These are phyloP conservation scores for Drosophila sechellia DNA, from an alignment of 1,140 invertebrate species.

Conservation along the genomic window DNA sequence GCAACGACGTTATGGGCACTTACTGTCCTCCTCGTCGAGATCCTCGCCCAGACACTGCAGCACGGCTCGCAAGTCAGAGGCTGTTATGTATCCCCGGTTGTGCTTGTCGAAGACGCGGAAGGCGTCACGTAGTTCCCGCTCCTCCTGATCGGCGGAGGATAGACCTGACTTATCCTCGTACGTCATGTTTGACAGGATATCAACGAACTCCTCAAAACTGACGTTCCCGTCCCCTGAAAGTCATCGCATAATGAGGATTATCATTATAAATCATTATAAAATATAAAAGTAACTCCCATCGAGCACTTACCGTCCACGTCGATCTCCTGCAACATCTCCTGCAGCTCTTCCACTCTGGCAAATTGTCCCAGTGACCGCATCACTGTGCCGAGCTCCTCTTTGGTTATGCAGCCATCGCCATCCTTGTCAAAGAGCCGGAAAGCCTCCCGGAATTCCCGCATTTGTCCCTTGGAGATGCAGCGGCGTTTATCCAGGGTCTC, in stretches of 20 bases:
- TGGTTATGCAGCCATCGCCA: slow-evolving; percentile 94
- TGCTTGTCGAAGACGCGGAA: slow-evolving; percentile 95
- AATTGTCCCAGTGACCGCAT: slow-evolving; percentile 94
- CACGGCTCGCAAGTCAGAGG: slow-evolving; percentile 92
- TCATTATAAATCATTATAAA: too few relatives aligned
- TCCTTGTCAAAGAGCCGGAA: slow-evolving; percentile 96
- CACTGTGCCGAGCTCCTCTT: slow-evolving; percentile 92
- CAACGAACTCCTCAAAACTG: slow-evolving; percentile 96
- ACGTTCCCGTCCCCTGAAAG: slow-evolving; percentile 93
- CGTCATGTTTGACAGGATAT: slow-evolving; percentile 93
- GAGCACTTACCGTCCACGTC: slow-evolving; percentile 90
- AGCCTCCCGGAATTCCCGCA: slow-evolving; percentile 94
- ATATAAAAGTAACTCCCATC: background rate
- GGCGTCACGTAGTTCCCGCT: slow-evolving; percentile 94
- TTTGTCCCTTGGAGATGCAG: slow-evolving; percentile 90
- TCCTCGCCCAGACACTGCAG: slow-evolving; percentile 94
- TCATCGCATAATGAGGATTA: background rate
- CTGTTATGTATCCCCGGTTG: slow-evolving; percentile 93
- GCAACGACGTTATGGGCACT: slow-evolving; percentile 8
- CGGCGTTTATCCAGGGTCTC: slow-evolving; percentile 81
- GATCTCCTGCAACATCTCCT: slow-evolving; percentile 95
- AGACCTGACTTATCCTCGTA: slow-evolving; percentile 86
- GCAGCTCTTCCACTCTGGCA: slow-evolving; percentile 92
- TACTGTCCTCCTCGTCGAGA: slow-evolving; percentile 93
- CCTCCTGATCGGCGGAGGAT: slow-evolving; percentile 89